phyloP scores from a whole-genome alignment of 2,797 vertebrate species.

The Spheniscus humboldti region DNA sequence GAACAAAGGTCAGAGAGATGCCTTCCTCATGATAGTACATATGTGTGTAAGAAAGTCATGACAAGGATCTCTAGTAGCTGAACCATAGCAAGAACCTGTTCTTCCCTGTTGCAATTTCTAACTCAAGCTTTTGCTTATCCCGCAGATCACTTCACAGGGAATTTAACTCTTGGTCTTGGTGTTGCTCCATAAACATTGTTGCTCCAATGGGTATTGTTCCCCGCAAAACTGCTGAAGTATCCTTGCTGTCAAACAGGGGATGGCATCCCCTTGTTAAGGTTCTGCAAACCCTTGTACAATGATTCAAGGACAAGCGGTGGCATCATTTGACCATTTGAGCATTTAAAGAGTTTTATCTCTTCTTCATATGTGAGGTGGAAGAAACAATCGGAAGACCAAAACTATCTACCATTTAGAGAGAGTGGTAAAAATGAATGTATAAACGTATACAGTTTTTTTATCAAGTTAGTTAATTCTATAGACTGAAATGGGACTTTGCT shows the following conservation, averaged over 20 bases:
- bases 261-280: not conserved
- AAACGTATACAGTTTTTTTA: not conserved
- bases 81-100: not conserved
- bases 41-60: rapidly evolving
- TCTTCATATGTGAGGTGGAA: not conserved
- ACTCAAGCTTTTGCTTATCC: not conserved
- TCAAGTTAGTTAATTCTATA: not conserved
- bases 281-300: not conserved
- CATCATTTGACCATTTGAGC: not conserved
- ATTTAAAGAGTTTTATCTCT: not conserved
- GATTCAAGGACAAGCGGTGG: not conserved
- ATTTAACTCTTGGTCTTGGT: not conserved
- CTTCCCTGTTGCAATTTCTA: not conserved
- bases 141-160: not conserved
- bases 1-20: not conserved
- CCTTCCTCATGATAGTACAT: rapidly evolving
- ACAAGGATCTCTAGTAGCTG: not conserved
- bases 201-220: not conserved
- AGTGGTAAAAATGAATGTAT: not conserved
- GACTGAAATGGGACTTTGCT: not conserved
- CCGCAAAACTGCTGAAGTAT: not conserved
- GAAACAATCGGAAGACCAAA: not conserved
- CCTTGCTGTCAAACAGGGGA: not conserved
- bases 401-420: not conserved
- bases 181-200: not conserved